Base-by-base conservation (phyloP, 2,888 invertebrate species). In the Leptogaster cylindrica region DNA sequence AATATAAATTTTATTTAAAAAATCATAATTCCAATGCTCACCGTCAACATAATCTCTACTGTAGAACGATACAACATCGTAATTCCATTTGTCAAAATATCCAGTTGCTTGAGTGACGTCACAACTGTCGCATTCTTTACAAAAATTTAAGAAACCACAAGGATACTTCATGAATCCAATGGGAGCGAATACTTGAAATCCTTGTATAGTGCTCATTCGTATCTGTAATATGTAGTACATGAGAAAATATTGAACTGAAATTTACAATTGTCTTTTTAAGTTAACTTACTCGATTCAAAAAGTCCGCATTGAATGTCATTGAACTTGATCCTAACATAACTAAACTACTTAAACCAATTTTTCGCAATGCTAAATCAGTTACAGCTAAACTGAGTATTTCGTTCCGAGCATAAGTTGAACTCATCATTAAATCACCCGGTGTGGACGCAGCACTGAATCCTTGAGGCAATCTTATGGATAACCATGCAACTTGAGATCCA, bases 191-290 rank as follows among this genome's bases (percentile, higher is more conserved):
- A 96, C 88, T 84, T 97, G 97, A 81, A 88, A 90, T 72, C 90
- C 90, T 72, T 84, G 82, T 71, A 98, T 93, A 2, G 95, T 95
- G 82, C 97, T 97, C 93, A 98, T 95, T 68, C 97, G 88, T 8
- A 95, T 91, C 91, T 91, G 78, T 48, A 78, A 78, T 71, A 72
- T n/a, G n/a, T n/a, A n/a, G n/a, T n/a, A n/a, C n/a, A 36, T 1
- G n/a, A 14, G 16, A 46, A 50, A 58, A 20, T 3, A 14, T 63
- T 23, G 69, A 36, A 33, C 63, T 63, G 20, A 7, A n/a, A 39
- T 27, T 8, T 20, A 27, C 46, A 50, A 51, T 64, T 23, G 18
- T 36, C 25, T 20, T 7, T 48, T 3, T 14, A 10, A n/a, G n/a
- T 18, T n/a, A 4, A 66, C 83, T 77, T 75, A 91, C 92, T 76